Conservation (phyloP, 2,888 invertebrate species). For the Lacanobia wlatinum region DNA sequence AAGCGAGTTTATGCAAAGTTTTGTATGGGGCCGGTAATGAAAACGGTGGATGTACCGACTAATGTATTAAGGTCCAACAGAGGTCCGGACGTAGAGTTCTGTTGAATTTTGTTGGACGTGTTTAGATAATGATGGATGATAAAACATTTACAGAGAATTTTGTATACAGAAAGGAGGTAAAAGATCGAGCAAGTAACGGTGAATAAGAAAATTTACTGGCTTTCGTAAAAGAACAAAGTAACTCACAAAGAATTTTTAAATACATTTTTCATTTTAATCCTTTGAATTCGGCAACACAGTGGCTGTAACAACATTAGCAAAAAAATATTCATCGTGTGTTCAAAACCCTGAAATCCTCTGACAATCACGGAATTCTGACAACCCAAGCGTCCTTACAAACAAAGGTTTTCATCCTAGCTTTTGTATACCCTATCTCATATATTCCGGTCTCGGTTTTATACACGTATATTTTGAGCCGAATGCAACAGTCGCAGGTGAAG, state of each 20-base stretch:
- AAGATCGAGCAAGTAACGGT: constrained; percentile 39
- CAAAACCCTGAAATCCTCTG: constrained; percentile 12
- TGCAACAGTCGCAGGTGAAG: constrained; percentile 49
- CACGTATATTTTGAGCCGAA: constrained; percentile 26
- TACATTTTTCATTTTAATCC: constrained; percentile 5
- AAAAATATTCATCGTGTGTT: constrained; percentile 11
- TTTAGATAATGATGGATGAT: constrained; percentile 71
- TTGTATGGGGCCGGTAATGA: constrained; percentile 80
- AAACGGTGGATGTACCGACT: constrained; percentile 71
- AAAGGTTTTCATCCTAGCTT: constrained; percentile 36
- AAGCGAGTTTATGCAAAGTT: constrained; percentile 79
- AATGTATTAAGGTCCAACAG: constrained; percentile 69
- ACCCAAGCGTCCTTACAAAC: constrained; percentile 38
- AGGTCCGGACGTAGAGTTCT: constrained; percentile 59
- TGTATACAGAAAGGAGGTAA: constrained; percentile 29
- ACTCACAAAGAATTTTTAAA: neutral
- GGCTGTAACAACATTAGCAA: constrained; percentile 12
- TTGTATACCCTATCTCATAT: constrained; percentile 45
- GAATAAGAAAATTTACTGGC: constrained; percentile 14
- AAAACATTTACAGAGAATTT: constrained; percentile 57
- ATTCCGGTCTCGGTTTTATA: constrained; percentile 35
- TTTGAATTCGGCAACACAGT: constrained; percentile 14
- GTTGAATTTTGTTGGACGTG: constrained; percentile 67
- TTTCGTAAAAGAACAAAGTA: constrained; percentile 20
- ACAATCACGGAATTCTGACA: constrained; percentile 20